Evolutionary conservation across 2,113 vertebrate species (phyloP).

Genomic region (Peucedramus taeniatus): DNA sequence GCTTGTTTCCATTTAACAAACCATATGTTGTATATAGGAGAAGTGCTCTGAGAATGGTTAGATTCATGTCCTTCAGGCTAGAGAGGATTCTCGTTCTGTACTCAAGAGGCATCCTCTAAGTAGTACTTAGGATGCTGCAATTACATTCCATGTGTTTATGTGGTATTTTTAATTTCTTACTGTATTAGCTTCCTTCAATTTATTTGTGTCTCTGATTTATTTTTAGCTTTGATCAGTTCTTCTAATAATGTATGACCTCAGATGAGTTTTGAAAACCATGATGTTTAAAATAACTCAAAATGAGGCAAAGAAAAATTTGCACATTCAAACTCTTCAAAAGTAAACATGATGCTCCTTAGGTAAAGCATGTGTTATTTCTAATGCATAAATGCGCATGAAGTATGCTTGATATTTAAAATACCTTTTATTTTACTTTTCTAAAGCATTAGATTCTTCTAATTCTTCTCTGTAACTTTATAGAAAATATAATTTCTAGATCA

Average conservation of each 20-base stretch:
- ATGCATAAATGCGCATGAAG: not conserved
- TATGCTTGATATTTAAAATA: not conserved
- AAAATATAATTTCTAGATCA: not conserved
- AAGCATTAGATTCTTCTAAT: not conserved
- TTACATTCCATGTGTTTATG: not conserved
- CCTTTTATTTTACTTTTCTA: not conserved
- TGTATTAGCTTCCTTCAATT: not conserved
- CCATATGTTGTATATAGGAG: not conserved
- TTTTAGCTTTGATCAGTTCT: not conserved
- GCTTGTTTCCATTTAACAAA: conserved; percentile 3
- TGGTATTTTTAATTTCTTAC: not conserved
- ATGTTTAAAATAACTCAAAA: not conserved
- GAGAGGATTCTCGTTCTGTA: not conserved
- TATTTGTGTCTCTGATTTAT: not conserved
- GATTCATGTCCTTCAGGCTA: not conserved
- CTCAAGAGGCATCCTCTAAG: not conserved
- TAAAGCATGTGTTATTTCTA: not conserved
- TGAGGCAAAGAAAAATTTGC: not conserved
- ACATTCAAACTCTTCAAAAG: not conserved
- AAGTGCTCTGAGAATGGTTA: not conserved
- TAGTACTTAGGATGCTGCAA: not conserved
- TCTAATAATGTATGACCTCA: not conserved
- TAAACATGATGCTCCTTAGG: not conserved
- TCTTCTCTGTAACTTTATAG: not conserved
- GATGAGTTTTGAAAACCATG: not conserved